Base-by-base conservation (phyloP, 2,113 vertebrate species). In the Holacanthus passer region DNA sequence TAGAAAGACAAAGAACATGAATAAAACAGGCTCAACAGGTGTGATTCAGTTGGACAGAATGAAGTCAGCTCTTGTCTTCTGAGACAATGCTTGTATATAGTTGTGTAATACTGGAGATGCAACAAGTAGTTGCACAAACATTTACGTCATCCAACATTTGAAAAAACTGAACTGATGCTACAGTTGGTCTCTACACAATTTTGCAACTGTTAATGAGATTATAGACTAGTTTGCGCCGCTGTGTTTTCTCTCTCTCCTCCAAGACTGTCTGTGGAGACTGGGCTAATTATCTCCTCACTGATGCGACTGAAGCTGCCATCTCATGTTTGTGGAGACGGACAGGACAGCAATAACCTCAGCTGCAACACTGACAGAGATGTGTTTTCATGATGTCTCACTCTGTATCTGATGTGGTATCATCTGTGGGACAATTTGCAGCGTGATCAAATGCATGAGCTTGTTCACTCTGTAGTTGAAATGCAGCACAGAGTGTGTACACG, bases 201-300 rank as follows among this genome's bases (percentile, higher is more conserved):
- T 79, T 68, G 31, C 7, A 48, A 52, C 72, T 20, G 41, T 20
- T 65, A 87, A 88, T 76, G 0, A 73, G 31, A 70, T 73, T 45
- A 60, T 4, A 12, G 37, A 45, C 24, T 73, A 10, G n/a, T 79
- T 75, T 85, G 22, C 48, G 43, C 48, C 16, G 3, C 22, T 63
- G 85, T 52, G 56, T 73, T 8, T 8, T 37, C 35, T 48, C 5
- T 27, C 10, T 81, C 35, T 68, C 24, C 60, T 67, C 39, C 39
- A 22, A 47, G 73, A 79, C 29, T 60, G 50, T 74, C 48, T 45
- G 37, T 7, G 10, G 79, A 78, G 59, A 62, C 39, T 5, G 14
- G 16, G 53, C 53, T 86, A 89, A 93, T 93, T 82, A 92, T 79
- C 75, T 83, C 43, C 31, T 73, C 87, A 66, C 41, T 55, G 73